These are phyloP conservation scores for Aspiorhynchus laticeps DNA, from an alignment of 2,113 vertebrate genomes.

Conservation along the genomic window DNA sequence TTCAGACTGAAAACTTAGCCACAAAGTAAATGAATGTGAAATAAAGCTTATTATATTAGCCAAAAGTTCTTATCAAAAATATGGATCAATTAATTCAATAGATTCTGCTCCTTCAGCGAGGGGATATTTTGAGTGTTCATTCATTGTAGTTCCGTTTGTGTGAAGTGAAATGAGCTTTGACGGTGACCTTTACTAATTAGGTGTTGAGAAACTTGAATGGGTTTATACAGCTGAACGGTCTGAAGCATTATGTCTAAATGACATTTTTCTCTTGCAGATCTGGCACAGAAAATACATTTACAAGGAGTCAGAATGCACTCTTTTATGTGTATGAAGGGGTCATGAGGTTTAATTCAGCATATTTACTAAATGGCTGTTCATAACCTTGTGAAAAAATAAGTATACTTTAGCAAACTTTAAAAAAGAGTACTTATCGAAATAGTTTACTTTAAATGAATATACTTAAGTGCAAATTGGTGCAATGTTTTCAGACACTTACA, in stretches of 20 bases:
- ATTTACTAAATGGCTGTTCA: not conserved
- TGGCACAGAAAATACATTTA: conserved; percentile 24
- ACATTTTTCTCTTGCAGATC: conserved; percentile 12
- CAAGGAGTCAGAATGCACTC: not conserved
- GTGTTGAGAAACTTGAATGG: conserved; percentile 42
- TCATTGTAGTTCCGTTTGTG: conserved; percentile 45
- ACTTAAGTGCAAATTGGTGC: not conserved
- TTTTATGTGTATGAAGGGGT: not conserved
- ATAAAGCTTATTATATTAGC: not conserved
- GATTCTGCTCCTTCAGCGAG: not conserved
- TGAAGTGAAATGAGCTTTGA: conserved; percentile 58
- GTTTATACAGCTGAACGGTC: conserved; percentile 32
- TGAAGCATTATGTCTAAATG: conserved; percentile 20
- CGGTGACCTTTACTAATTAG: conserved; percentile 74
- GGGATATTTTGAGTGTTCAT: conserved; percentile 55
- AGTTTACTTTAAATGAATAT: not conserved
- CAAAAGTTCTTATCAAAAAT: not conserved
- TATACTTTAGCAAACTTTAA: no score
- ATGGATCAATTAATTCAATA: not conserved
- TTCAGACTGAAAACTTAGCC: not conserved
- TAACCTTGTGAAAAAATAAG: not conserved
- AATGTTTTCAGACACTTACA: not conserved
- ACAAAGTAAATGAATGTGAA: not conserved
- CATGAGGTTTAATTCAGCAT: not conserved
- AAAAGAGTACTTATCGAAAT: not conserved